Evolutionary conservation across 2,113 vertebrate genomes (phyloP), one percentile per base, ranked within the genome.

Genomic region (Caloenas nicobarica): DNA sequence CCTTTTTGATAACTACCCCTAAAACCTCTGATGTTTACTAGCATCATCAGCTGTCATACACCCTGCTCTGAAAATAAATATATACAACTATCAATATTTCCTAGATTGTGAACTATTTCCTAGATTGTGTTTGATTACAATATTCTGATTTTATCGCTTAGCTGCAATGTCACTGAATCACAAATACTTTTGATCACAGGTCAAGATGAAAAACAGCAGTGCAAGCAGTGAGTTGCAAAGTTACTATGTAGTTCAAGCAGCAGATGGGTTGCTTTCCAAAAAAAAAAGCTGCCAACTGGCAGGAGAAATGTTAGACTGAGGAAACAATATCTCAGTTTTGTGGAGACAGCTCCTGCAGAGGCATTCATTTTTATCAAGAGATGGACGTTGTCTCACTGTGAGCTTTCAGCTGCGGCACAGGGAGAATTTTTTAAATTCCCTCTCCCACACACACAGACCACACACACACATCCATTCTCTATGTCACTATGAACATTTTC

Each of bases 261-360:
- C 89, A 96, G 89, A 97, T 70, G 95, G 78, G 62, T 66, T 88
- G 68, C 70, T 94, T 89, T 92, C 51, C 7, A 46, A 92, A 88
- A 91, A 78, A 90, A 82, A 72, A 61, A 88, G 36, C 81, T 89
- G 92, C 90, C 93, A 97, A 92, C 25, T 77, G 84, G 46, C 66
- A 77, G 33, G 50, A 95, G 80, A 95, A 92, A 94, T 88, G 69
- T 91, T 53, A 92, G 77, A 87, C 77, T 93, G 68, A 94, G 86
- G 81, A 93, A 96, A 93, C 88, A 91, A 53, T 87, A 73, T 84
- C 72, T 97, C 93, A 95, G 91, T 95, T 93, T 79, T 56, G 78
- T 53, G 60, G 66, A 78, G 90, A 91, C 64, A 81, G 79, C 65
- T 88, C 81, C 95, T 38, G 70, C 19, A 29, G 86, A 15, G 61